These are phyloP conservation scores for Trissolcus japonicus DNA, from an alignment of 2,888 invertebrate species.

Conservation along the genomic window DNA sequence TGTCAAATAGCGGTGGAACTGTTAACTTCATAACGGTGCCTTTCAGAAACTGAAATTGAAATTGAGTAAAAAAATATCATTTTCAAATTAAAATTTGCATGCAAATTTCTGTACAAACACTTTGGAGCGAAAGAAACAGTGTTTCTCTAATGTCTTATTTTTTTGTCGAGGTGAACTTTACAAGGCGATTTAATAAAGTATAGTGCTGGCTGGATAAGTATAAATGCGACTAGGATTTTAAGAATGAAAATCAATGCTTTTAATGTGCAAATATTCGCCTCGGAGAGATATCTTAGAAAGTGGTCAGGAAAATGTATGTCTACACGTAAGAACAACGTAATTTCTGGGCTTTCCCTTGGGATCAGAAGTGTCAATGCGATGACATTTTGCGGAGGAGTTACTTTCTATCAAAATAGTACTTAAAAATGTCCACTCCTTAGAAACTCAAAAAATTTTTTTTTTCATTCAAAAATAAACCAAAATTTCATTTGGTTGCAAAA, in stretches of 20 bases:
- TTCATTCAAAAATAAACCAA: too few relatives aligned
- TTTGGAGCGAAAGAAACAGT: too few relatives aligned
- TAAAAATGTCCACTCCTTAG: not conserved
- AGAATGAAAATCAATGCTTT: not conserved
- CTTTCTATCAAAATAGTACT: conserved; percentile 38
- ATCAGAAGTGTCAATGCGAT: conserved; percentile 45
- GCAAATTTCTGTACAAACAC: too few relatives aligned
- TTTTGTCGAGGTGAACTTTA: too few relatives aligned
- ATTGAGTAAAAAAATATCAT: too few relatives aligned
- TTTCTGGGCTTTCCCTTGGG: conserved; percentile 64
- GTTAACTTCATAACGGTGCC: too few relatives aligned
- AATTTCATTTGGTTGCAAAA: too few relatives aligned
- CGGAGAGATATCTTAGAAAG: conserved; percentile 63
- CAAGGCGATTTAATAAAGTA: not conserved
- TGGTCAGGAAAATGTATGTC: conserved; percentile 65
- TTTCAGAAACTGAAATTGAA: too few relatives aligned
- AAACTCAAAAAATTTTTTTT: not conserved
- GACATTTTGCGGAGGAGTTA: conserved; percentile 37
- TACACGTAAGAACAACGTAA: conserved; percentile 65
- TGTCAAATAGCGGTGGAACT: too few relatives aligned
- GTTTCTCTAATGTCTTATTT: too few relatives aligned
- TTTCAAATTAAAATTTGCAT: too few relatives aligned
- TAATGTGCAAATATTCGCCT: conserved; percentile 29
- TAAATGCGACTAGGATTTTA: not conserved
- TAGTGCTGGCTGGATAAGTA: not conserved